Conservation (phyloP, 2,797 vertebrate species). For the Peromyscus attwateri region DNA sequence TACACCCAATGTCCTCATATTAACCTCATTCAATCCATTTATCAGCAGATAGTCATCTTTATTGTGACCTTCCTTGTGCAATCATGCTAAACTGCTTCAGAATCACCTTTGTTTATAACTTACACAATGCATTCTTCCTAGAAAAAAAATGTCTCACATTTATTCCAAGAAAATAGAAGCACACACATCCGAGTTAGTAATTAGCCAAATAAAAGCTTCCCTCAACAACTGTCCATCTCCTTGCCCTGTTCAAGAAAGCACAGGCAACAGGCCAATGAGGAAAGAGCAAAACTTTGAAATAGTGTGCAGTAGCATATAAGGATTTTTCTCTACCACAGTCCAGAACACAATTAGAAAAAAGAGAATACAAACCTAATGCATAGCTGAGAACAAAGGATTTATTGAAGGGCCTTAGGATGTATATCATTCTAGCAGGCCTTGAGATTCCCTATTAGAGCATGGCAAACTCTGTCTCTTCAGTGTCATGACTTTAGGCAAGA, state of each 20-base stretch:
- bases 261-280: neutral
- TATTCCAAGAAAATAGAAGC: conserved; percentile 47
- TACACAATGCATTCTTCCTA: neutral
- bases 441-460: neutral
- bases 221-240: neutral
- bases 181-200: conserved; percentile 30
- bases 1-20: neutral
- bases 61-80: neutral
- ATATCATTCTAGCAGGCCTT: conserved; percentile 9
- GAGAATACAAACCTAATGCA: neutral
- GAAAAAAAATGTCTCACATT: neutral
- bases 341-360: conserved; percentile 37
- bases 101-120: conserved; percentile 10
- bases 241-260: neutral
- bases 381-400: conserved; percentile 13
- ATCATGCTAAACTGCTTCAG: conserved; percentile 50
- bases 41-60: neutral
- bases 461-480: neutral
- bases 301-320: neutral
- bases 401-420: conserved; percentile 12
- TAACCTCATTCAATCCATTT: neutral
- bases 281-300: conserved; percentile 18
- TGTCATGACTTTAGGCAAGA: neutral
- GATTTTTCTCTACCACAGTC: neutral
- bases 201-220: conserved; percentile 57